A percentile compares a stretch with the other conserved stretches of the same genome.
Evolutionary conservation across 2,888 invertebrate genomes (phyloP).

Genomic region (Diachrysia chrysitis): DNA sequence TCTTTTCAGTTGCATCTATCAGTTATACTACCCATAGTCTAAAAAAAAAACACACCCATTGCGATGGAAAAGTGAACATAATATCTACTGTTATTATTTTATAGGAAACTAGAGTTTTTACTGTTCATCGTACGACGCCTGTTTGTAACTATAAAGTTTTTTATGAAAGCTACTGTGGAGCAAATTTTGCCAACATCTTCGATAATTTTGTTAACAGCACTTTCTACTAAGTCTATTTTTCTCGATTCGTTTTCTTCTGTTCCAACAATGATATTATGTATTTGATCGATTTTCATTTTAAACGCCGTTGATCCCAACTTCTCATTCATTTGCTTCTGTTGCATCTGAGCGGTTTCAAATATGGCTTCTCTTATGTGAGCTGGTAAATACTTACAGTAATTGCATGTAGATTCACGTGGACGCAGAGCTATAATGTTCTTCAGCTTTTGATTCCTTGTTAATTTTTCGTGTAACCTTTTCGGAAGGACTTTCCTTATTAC

Average conservation of each 20-base stretch:
- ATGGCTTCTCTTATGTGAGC: conserved; percentile 75
- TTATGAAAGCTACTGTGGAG: conserved; percentile 27
- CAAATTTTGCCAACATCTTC: conserved; percentile 30
- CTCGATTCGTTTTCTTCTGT: conserved; percentile 6
- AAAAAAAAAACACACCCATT: too few species aligned
- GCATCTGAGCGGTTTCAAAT: conserved; percentile 74
- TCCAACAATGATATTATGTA: conserved; percentile 47
- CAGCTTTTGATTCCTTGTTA: conserved; percentile 12
- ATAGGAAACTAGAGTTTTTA: conserved; percentile 27
- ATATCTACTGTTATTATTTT: too few species aligned
- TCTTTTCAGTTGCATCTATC: too few species aligned
- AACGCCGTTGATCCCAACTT: conserved; percentile 68
- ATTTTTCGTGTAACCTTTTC: conserved; percentile 17
- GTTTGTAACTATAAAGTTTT: conserved; percentile 19
- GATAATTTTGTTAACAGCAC: conserved; percentile 18
- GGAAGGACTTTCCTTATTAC: conserved; percentile 47
- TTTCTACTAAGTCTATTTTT: not conserved
- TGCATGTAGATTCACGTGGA: conserved; percentile 45
- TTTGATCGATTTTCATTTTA: conserved; percentile 58
- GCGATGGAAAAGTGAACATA: too few species aligned
- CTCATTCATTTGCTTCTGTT: conserved; percentile 73
- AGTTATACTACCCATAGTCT: too few species aligned
- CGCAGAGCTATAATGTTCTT: conserved; percentile 29
- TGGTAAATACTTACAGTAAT: conserved; percentile 68
- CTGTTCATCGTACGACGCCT: conserved; percentile 14